Conservation (phyloP, 2,888 invertebrate genomes). For the Coelopa pilipes region DNA sequence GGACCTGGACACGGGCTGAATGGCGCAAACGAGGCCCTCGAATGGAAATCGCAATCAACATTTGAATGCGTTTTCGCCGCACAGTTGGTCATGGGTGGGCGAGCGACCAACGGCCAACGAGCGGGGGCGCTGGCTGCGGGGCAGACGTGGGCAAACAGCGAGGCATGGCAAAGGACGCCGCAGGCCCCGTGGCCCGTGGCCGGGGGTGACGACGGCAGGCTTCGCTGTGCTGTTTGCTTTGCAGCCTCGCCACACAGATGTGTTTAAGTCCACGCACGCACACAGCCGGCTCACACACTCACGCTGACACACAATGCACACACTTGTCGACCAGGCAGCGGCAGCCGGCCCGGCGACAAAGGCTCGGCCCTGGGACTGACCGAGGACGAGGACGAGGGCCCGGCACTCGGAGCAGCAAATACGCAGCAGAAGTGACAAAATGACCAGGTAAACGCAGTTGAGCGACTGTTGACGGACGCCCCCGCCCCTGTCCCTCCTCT, state of each 20-base stretch:
- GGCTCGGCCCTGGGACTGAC: no score
- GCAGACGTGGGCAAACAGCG: background rate
- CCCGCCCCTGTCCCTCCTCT: background rate
- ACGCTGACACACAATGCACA: background rate
- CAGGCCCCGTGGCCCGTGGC: background rate
- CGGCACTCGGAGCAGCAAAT: conserved; percentile 21
- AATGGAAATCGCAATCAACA: conserved; percentile 5
- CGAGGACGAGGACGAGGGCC: background rate
- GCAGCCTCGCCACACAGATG: conserved; percentile 35
- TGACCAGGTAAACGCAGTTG: conserved; percentile 47
- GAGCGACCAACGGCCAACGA: background rate
- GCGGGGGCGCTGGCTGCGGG: background rate
- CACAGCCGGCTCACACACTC: background rate
- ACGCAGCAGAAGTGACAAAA: conserved; percentile 46
- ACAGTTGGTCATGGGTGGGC: no score
- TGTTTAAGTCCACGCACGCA: background rate
- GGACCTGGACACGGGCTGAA: background rate
- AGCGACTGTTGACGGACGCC: conserved; percentile 19
- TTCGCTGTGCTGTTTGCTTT: conserved; percentile 43
- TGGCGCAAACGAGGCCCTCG: background rate
- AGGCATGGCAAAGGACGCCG: background rate
- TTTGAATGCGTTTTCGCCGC: background rate
- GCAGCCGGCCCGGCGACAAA: no score
- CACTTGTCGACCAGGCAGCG: background rate
- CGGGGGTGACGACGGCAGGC: background rate